These are phyloP conservation scores for Colaptes auratus DNA, from an alignment of 2,113 vertebrate species.

Conservation along the genomic window DNA sequence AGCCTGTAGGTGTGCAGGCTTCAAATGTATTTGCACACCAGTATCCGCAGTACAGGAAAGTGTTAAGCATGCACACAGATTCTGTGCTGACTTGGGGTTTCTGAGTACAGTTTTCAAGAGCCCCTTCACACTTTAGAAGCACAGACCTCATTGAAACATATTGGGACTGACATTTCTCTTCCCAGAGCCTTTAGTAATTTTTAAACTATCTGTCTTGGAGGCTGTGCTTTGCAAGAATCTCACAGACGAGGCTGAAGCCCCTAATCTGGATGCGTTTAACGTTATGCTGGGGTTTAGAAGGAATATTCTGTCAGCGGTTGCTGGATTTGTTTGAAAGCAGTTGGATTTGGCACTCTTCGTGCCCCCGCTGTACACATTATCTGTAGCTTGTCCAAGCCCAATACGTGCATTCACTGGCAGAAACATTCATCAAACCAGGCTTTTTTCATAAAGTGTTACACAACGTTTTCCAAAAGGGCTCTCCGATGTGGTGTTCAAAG, in stretches of 20 bases:
- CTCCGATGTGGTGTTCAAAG: neutral
- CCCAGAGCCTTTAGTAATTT: neutral
- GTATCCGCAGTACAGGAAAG: neutral
- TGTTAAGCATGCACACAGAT: neutral
- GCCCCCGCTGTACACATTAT: neutral
- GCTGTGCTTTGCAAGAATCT: neutral
- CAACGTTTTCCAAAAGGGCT: slow-evolving; percentile 31
- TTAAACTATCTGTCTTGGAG: neutral
- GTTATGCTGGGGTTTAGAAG: neutral
- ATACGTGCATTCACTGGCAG: slow-evolving; percentile 7
- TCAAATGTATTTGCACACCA: neutral
- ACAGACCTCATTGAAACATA: neutral
- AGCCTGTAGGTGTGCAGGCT: fast-evolving
- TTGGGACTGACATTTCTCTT: neutral
- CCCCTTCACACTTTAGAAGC: neutral
- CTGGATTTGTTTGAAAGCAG: slow-evolving; percentile 15
- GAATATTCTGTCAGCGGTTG: neutral
- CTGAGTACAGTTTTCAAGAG: neutral
- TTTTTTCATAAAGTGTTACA: slow-evolving; percentile 31
- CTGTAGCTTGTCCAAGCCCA: slow-evolving; percentile 15
- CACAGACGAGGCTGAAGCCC: neutral
- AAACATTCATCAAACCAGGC: slow-evolving; percentile 14
- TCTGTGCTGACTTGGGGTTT: neutral
- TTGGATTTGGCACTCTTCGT: slow-evolving; percentile 6
- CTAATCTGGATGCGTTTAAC: neutral